Conservation (phyloP, 1,140 invertebrate species). For the Neuroterus valhalla region DNA sequence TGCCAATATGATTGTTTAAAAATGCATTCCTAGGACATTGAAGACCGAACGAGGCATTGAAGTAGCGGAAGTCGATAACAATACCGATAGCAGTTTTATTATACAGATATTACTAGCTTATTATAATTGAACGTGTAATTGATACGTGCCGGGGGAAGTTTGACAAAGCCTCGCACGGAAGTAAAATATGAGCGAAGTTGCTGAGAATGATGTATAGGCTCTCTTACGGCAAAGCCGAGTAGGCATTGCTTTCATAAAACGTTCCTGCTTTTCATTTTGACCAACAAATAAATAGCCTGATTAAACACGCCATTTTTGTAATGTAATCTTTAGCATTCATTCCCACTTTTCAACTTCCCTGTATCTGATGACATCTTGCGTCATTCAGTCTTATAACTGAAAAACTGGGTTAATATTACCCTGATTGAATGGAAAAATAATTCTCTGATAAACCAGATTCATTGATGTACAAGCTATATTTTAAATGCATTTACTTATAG, state of each 20-base stretch:
- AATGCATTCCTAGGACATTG: not conserved
- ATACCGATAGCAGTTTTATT: not conserved
- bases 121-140: constrained; percentile 4
- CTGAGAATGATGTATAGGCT: constrained; percentile 5
- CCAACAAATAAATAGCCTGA: constrained; percentile 33
- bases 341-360: constrained; percentile 15
- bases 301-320: constrained; percentile 40
- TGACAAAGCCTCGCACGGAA: not conserved
- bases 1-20: not conserved
- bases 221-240: not conserved
- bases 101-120: constrained; percentile 14
- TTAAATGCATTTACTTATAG: too few relatives aligned
- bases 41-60: constrained; percentile 1
- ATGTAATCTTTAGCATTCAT: constrained; percentile 38
- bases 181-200: constrained; percentile 7
- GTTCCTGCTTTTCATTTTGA: constrained; percentile 2
- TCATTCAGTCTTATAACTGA: too few relatives aligned
- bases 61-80: not conserved
- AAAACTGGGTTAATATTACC: too few relatives aligned
- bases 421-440: too few relatives aligned
- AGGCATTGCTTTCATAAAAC: not conserved
- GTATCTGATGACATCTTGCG: not conserved
- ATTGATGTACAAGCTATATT: too few relatives aligned
- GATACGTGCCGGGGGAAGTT: constrained; percentile 10
- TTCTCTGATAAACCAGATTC: too few relatives aligned